A percentile compares a stretch with the other conserved stretches of the same genome.
Evolutionary conservation across 1,140 invertebrate genomes (phyloP).

Genomic region (Thaumetopoea pityocampa): DNA sequence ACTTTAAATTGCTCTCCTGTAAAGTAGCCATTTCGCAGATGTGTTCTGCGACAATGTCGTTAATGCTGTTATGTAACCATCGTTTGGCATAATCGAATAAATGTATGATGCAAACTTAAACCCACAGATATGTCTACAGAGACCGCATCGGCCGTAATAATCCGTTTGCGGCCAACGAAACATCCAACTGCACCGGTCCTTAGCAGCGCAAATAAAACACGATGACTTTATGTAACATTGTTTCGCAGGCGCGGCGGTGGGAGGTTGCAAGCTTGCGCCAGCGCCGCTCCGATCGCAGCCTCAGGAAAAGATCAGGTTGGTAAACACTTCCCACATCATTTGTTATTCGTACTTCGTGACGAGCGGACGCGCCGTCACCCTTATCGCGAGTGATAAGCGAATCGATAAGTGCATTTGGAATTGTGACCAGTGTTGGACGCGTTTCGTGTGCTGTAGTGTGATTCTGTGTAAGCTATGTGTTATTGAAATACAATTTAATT

Average conservation of each 20-base stretch:
- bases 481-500: too few relatives aligned
- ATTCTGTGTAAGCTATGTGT: constrained; percentile 18
- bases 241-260: constrained; percentile 55
- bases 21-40: too few relatives aligned
- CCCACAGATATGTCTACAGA: too few relatives aligned
- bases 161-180: too few relatives aligned
- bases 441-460: constrained; percentile 12
- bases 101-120: too few relatives aligned
- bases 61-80: too few relatives aligned
- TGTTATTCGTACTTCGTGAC: constrained; percentile 25
- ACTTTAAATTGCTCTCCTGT: too few relatives aligned
- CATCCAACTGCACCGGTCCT: constrained; percentile 1
- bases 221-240: constrained; percentile 46
- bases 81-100: too few relatives aligned
- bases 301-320: constrained; percentile 64
- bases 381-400: constrained; percentile 3
- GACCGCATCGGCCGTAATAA: too few relatives aligned
- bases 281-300: constrained; percentile 37
- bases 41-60: too few relatives aligned
- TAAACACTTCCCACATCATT: constrained; percentile 54
- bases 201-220: constrained; percentile 16
- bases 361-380: constrained; percentile 28
- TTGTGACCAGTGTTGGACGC: too few relatives aligned
- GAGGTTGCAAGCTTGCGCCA: constrained; percentile 43
- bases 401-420: too few relatives aligned